These are phyloP conservation scores for Hyposmocoma kahamanoa DNA, from an alignment of 1,140 invertebrate genomes.

Conservation along the genomic window DNA sequence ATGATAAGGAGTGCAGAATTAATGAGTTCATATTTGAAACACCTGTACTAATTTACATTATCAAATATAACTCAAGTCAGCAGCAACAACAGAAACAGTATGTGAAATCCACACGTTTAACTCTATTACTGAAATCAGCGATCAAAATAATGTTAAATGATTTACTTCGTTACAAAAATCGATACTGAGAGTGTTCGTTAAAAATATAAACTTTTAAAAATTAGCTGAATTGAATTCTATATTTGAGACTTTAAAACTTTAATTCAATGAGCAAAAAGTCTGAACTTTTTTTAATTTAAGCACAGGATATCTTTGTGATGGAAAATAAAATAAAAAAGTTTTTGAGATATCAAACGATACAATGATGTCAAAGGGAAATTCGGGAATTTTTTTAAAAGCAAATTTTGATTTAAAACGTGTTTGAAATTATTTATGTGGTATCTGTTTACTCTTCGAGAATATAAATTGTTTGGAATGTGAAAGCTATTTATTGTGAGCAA, in stretches of 20 bases:
- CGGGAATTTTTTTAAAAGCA: background rate
- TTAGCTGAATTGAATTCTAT: background rate
- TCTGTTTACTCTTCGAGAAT: no score
- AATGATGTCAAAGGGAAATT: constrained; percentile 20
- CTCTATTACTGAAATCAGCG: constrained; percentile 15
- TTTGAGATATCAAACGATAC: constrained; percentile 14
- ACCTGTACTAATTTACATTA: no score
- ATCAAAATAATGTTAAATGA: constrained; percentile 20
- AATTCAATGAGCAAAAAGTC: background rate
- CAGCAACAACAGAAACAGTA: no score
- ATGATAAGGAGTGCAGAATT: no score
- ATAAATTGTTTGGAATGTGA: no score
- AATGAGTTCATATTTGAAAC: no score
- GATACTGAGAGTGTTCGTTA: constrained; percentile 16
- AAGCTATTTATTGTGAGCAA: no score
- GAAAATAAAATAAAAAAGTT: constrained; percentile 27
- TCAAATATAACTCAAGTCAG: no score
- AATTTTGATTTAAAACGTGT: no score
- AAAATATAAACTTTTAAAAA: background rate
- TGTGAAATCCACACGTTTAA: background rate
- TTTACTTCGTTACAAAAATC: constrained; percentile 22
- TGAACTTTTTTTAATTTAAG: constrained; percentile 27
- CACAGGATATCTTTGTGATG: constrained; percentile 24
- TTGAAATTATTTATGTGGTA: no score
- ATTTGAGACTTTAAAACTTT: background rate